Conservation (phyloP, 2,888 invertebrate genomes). For the Mayetiola destructor region DNA sequence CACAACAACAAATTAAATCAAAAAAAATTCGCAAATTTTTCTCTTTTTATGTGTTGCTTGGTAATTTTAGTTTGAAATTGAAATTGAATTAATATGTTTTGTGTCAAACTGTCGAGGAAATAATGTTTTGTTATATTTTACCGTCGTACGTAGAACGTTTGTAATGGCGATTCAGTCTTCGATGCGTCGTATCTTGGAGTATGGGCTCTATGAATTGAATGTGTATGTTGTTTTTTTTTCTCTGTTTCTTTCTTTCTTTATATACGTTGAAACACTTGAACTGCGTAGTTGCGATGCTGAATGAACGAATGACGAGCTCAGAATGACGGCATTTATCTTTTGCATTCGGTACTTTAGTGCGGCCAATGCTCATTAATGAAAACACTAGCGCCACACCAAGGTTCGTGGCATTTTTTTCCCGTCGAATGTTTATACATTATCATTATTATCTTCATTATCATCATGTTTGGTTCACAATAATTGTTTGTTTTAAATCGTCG, state of each 20-base stretch:
- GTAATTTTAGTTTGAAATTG: too few relatives aligned
- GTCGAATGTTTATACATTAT: background rate
- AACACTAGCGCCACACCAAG: background rate
- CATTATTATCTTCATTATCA: background rate
- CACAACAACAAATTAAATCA: conserved; percentile 7
- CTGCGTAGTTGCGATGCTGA: conserved; percentile 6
- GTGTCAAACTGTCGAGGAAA: conserved; percentile 1
- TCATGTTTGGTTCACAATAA: background rate
- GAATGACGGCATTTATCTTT: background rate
- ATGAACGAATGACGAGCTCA: conserved; percentile 3
- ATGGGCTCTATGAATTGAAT: too few relatives aligned
- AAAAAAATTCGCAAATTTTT: background rate
- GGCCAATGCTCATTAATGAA: background rate
- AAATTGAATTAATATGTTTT: too few relatives aligned
- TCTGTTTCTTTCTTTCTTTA: background rate
- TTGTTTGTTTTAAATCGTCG: too few relatives aligned
- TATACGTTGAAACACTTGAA: conserved; percentile 6
- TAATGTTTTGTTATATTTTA: conserved; percentile 7
- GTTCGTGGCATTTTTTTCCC: background rate
- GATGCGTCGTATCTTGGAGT: conserved; percentile 6
- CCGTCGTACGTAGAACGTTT: conserved; percentile 8
- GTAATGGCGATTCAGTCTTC: conserved; percentile 10
- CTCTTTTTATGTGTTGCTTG: background rate
- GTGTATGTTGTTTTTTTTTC: background rate
- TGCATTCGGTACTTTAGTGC: background rate